Conservation (phyloP, 1,140 invertebrate genomes). For the Glossosoma conforme region DNA sequence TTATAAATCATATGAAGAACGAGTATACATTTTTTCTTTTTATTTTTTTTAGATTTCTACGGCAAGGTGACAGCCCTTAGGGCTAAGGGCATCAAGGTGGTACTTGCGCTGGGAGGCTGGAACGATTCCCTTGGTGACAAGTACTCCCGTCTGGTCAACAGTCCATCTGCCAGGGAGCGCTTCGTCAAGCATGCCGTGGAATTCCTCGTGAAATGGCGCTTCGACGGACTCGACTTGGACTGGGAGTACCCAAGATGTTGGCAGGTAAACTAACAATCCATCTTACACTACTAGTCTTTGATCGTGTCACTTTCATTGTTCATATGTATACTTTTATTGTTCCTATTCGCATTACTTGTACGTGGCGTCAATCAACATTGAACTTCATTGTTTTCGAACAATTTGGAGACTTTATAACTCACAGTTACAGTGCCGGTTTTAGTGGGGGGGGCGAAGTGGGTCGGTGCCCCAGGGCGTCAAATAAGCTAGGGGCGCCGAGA, state of each 20-base stretch:
- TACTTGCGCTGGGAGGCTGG: slow-evolving; percentile 68
- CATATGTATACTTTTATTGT: slow-evolving; percentile 32
- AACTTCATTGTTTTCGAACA: no score
- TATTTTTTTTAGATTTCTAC: slow-evolving; percentile 53
- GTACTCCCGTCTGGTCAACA: slow-evolving; percentile 59
- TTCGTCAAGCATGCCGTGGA: slow-evolving; percentile 59
- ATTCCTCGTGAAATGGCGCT: slow-evolving; percentile 60
- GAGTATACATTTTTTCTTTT: no score
- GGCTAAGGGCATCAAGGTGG: slow-evolving; percentile 60
- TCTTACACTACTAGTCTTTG: no score
- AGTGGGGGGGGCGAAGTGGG: no score
- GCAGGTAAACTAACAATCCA: no score
- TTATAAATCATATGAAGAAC: no score
- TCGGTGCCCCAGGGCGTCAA: no score
- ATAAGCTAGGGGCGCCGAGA: no score
- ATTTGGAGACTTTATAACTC: no score
- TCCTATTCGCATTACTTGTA: no score
- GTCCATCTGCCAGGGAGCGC: slow-evolving; percentile 47
- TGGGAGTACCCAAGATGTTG: slow-evolving; percentile 74
- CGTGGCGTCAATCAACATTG: no score
- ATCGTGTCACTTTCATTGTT: background rate
- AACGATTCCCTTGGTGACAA: slow-evolving; percentile 64
- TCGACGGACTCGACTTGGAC: slow-evolving; percentile 67
- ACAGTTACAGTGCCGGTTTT: no score
- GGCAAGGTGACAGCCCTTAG: slow-evolving; percentile 55